Evolutionary conservation across 2,113 vertebrate genomes (phyloP), one percentile per base, ranked within the genome.

Genomic region (Thinocorus orbignyianus): DNA sequence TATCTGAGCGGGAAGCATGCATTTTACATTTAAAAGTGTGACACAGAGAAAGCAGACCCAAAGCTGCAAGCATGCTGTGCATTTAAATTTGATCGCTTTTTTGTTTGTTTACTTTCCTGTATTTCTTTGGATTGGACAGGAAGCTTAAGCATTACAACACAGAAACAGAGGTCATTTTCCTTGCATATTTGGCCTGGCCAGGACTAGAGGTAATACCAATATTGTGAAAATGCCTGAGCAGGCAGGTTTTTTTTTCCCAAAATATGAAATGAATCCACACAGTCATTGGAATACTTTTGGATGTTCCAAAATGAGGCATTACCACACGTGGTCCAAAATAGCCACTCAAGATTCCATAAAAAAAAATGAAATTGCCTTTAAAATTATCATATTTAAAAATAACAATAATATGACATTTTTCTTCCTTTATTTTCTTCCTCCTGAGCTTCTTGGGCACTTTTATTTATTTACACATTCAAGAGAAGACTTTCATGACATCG

Each of bases 61-160:
- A 92, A 90, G 76, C 73, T 81, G 57, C 41, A 61, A 84, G 57
- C 88, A 74, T 78, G 83, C 69, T 92, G 91, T 91, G 90, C 80
- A 92, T 90, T 94, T 96, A 81, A 92, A 94, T 93, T 84, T 76
- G 86, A 96, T 93, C 88, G 57, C 13, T n/a, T 84, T 78, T 92
- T 65, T 88, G 80, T 93, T 95, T 96, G 85, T 95, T 96, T 90
- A 79, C 90, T 86, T 88, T 90, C 37, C 86, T 57, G 51, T 55
- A 37, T 19, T 90, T 66, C 58, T 90, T 96, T 65, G 57, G 80
- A 62, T 74, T 76, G 83, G 86, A 81, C 65, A 88, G 95, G 82
- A 95, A 96, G 83, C 72, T 95, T 78, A 81, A 90, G 90, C 73
- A 74, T 20, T 70, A 44, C 72, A 93, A 65, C 81, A 48, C 23